These are phyloP conservation scores for Pelochelys cantorii DNA, from an alignment of 2,797 vertebrate genomes.

Conservation along the genomic window DNA sequence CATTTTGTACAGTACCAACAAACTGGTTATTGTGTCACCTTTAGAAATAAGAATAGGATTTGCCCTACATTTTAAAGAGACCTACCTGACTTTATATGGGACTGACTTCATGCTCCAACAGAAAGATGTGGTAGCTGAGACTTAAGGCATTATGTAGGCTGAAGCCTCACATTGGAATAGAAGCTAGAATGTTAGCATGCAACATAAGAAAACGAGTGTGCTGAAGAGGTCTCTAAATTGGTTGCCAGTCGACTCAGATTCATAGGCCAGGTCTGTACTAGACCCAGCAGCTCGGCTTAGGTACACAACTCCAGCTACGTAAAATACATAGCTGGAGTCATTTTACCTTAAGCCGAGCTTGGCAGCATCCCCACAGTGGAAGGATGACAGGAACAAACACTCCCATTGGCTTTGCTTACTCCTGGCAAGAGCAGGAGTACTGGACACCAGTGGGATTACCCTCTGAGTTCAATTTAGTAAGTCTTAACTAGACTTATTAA, in stretches of 20 bases:
- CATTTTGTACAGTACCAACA: background rate
- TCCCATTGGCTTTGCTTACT: too few species aligned
- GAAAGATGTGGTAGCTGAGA: background rate
- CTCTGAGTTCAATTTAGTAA: too few species aligned
- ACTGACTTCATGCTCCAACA: background rate
- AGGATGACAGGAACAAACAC: too few species aligned
- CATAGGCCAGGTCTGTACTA: too few species aligned
- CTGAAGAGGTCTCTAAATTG: background rate
- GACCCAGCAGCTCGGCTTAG: too few species aligned
- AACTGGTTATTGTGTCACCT: background rate
- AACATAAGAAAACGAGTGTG: background rate
- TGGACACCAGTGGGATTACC: too few species aligned
- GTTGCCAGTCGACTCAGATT: background rate
- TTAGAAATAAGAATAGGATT: background rate
- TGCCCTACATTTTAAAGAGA: background rate
- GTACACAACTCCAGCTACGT: too few species aligned
- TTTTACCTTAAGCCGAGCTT: too few species aligned
- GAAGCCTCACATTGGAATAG: background rate
- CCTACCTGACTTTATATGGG: background rate
- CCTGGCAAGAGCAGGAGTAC: too few species aligned
- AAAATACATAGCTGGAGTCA: too few species aligned
- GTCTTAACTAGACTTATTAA: too few species aligned
- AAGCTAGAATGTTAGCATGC: background rate
- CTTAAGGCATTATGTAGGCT: background rate
- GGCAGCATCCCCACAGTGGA: too few species aligned